Base-by-base conservation (phyloP, 2,113 vertebrate species). In the Trematomus loennbergii region DNA sequence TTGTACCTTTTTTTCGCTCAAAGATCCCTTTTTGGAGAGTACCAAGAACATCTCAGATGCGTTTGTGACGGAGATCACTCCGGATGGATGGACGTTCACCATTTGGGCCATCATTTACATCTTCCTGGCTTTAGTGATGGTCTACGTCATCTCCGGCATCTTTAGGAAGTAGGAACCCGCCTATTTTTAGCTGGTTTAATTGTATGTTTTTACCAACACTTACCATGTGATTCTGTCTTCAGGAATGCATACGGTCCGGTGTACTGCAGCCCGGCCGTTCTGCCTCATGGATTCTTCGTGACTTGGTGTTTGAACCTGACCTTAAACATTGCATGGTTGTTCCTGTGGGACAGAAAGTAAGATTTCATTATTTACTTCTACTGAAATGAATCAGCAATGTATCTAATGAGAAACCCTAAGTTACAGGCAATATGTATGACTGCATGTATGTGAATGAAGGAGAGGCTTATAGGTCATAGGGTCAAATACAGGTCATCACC, bases 281-380 rank as follows among this genome's bases (percentile, higher is more conserved):
- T 94, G 59, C 79, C 92, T 6, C 88, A 88, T 12, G 81, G 81
- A 15, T 95, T 95, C 78, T 94, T 86, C 68, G 36, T 86, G 12
- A 16, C 43, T 65, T 95, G 91, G 92, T 93, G 93, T 64, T n/a
- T 91, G 55, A 95, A 95, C 78, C 74, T 94, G 74, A 5, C 60
- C 3, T 1, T 94, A 1, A 94, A 94, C 50, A 78, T 88, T 2
- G 52, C 48, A 54, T 95, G 93, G 94, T 73, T 95, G 25, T 79
- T 95, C 65, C 82, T 95, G 48, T 95, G 93, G 94, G 94, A 95
- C 87, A 91, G 91, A 87, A 79, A 81, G 93, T 95, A 72, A 84
- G 87, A 70, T 22, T 60, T 68, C 6, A 46, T 33, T 6, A 18
- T 36, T 67, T 11, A 7, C 12, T 40, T 59, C 0, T 8, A 18